Base-by-base conservation (phyloP, 2,113 vertebrate genomes). In the Callionymus lyra region DNA sequence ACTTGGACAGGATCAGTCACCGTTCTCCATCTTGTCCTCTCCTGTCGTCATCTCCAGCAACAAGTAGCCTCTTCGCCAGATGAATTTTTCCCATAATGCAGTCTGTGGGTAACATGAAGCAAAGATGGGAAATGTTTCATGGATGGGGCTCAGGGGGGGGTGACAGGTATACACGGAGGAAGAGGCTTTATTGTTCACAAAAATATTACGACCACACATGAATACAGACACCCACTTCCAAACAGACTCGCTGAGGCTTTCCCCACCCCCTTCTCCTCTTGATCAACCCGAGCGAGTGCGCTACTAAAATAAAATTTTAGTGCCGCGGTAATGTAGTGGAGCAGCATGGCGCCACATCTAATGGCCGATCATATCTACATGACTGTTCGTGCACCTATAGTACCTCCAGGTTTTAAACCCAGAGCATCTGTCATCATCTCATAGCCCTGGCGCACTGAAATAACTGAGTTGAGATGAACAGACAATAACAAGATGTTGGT, bases 291-390 rank as follows among this genome's bases (percentile, higher is more conserved):
- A 83, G 57, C 42, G 59, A 74, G 71, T 60, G 53, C 60, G 65
- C 56, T 52, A 57, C 60, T 81, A 68, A 75, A 80, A 86, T 84
- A 83, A 75, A 81, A 81, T 79, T 77, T 83, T 82, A 81, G 73
- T 80, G 73, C 73, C 39, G 66, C 71, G 59, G 72, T 81, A 81
- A 82, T 78, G 76, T 80, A 65, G 56, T 53, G 45, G 77, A 74
- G 66, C 60, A 83, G 81, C 60, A 42, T 63, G 65, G 72, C 61
- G 68, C 69, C 68, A 55, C 52, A 41, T 67, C 71, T 73, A 76
- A 77, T 76, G 42, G 68, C 65, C 55, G 68, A 69, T 68, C 63
- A 53, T 66, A 74, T 81, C 59, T 69, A 65, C 62, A 66, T 56
- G 44, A 55, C 44, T 11, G 37, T 47, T 76, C 41, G 53, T 44